Conservation (phyloP, 2,113 vertebrate genomes). For the Procavia capensis region DNA sequence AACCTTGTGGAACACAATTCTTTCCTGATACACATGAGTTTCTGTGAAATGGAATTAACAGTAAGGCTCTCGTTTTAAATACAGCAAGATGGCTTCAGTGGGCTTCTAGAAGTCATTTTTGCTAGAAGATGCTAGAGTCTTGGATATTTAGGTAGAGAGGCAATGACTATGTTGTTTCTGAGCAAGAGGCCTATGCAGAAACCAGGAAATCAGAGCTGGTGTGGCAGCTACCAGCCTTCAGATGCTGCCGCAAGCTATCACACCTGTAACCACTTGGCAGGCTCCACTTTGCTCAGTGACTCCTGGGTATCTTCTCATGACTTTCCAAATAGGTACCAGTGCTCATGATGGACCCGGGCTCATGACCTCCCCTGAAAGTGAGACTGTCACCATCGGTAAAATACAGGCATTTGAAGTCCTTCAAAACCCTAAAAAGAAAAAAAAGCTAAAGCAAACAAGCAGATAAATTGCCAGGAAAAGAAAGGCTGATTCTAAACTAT, state of each 20-base stretch:
- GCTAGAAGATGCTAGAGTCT: not conserved
- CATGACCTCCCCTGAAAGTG: rapidly evolving
- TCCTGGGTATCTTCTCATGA: not conserved
- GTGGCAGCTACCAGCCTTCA: too few relatives aligned
- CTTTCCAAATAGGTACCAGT: not conserved
- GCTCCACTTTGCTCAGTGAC: not conserved
- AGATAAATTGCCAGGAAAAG: not conserved
- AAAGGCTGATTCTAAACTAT: not conserved
- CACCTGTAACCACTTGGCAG: rapidly evolving
- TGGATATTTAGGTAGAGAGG: not conserved
- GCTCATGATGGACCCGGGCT: not conserved
- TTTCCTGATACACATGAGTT: not conserved
- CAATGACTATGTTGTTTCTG: not conserved
- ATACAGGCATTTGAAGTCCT: not conserved
- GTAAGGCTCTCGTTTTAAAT: not conserved
- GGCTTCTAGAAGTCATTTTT: not conserved
- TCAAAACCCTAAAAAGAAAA: not conserved
- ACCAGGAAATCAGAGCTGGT: not conserved
- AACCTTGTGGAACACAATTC: not conserved
- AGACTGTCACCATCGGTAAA: not conserved
- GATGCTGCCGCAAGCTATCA: rapidly evolving
- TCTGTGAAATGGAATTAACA: not conserved
- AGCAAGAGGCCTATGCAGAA: not conserved
- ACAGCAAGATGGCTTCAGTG: not conserved
- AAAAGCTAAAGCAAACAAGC: not conserved